phyloP scores from a whole-genome alignment of 2,113 vertebrate species.

The Cariama cristata region DNA sequence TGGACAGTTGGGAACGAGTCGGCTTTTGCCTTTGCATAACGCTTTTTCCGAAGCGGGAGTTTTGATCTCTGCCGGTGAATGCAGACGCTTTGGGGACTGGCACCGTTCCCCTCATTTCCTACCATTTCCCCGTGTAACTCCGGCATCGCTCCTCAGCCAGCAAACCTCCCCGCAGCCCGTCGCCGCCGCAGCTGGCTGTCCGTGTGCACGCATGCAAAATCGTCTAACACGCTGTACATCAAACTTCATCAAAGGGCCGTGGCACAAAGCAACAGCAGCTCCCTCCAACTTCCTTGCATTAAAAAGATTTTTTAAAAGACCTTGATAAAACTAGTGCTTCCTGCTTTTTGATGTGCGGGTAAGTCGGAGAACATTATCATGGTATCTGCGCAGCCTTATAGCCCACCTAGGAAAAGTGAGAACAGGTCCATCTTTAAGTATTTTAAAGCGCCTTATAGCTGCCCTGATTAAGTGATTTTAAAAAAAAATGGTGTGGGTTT shows the following conservation, averaged over 20 bases:
- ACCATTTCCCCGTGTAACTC: background rate
- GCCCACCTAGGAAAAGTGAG: background rate
- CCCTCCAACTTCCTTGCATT: slow-evolving; percentile 66
- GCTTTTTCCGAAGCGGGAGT: background rate
- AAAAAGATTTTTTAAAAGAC: slow-evolving; percentile 65
- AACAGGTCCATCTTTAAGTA: background rate
- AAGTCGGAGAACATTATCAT: background rate
- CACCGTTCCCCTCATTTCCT: slow-evolving; percentile 12
- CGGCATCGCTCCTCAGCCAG: background rate
- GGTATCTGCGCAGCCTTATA: background rate
- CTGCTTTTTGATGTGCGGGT: slow-evolving; percentile 75
- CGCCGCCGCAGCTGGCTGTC: slow-evolving; percentile 68
- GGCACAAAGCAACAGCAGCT: slow-evolving; percentile 33
- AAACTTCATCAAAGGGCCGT: slow-evolving; percentile 65
- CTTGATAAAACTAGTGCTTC: slow-evolving; percentile 77
- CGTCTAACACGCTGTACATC: background rate
- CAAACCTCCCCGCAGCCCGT: background rate
- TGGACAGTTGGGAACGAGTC: background rate
- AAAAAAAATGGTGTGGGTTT: background rate
- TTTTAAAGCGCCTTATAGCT: background rate
- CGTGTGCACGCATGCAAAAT: background rate
- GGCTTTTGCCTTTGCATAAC: background rate
- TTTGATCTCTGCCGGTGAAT: background rate
- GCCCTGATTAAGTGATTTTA: background rate
- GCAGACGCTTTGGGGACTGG: background rate